Evolutionary conservation across 64 coral and sea anemone species (phyloP).

Genomic region (Astreopora myriophthalma): DNA sequence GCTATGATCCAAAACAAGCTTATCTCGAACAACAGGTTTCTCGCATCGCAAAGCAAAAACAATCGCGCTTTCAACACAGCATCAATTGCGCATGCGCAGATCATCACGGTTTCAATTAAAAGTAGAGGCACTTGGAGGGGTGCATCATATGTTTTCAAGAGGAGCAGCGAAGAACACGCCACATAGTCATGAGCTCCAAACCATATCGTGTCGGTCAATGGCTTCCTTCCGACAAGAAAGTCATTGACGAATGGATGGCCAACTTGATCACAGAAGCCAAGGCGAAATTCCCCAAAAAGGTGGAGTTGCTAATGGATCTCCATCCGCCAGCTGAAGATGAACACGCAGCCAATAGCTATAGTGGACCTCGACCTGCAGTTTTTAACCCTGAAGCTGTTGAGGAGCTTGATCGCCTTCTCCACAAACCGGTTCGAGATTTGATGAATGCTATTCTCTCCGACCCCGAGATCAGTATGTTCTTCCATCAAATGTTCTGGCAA

Average conservation of each 20-base stretch:
- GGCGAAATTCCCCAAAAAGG: background rate
- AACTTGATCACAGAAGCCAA: conserved; percentile 40
- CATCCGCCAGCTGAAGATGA: conserved; percentile 41
- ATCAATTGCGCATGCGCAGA: background rate
- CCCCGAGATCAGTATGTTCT: conserved; percentile 76
- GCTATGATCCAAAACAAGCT: background rate
- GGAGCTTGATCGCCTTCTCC: background rate
- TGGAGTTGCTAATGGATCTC: background rate
- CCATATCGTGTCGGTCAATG: conserved; percentile 41
- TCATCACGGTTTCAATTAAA: too few relatives aligned
- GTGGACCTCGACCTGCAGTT: background rate
- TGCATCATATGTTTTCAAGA: background rate
- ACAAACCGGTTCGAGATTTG: conserved; percentile 60
- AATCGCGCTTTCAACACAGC: background rate
- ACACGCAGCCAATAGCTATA: background rate
- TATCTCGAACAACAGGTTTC: background rate
- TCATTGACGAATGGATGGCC: conserved; percentile 54
- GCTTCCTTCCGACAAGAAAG: conserved; percentile 55
- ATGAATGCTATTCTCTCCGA: conserved; percentile 52
- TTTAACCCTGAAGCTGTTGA: background rate
- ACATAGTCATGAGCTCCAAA: conserved; percentile 44
- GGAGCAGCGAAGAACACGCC: conserved; percentile 11
- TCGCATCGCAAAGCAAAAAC: background rate
- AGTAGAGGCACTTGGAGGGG: background rate
- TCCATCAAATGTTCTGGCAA: conserved; percentile 87